phyloP scores from a whole-genome alignment of 2,113 vertebrate species.

The Onychorhynchus coronatus region DNA sequence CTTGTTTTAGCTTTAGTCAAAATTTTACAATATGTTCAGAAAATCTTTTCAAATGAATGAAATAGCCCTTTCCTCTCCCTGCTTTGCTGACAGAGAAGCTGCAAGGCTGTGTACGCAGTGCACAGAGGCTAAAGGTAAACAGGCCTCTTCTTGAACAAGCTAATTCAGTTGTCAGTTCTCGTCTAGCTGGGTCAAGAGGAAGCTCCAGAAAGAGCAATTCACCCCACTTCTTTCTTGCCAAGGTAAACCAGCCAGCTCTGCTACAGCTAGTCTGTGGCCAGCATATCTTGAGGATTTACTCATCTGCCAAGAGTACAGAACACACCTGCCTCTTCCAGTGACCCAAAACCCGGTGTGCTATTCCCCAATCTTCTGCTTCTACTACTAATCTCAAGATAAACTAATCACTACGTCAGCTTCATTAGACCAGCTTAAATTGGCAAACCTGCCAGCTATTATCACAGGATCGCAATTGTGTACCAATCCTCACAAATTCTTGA shows the following conservation, averaged over 20 bases:
- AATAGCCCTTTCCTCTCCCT: neutral
- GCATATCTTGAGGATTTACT: neutral
- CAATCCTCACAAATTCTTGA: neutral
- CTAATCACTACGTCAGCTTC: neutral
- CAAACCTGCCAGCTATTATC: neutral
- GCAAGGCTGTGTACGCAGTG: rapidly evolving
- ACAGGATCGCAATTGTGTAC: neutral
- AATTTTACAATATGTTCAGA: neutral
- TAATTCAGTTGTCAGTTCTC: neutral
- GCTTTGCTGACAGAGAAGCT: neutral
- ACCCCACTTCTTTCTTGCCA: neutral
- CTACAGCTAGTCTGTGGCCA: neutral
- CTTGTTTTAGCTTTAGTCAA: neutral
- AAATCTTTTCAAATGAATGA: neutral
- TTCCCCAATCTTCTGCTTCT: neutral
- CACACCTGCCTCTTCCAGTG: neutral
- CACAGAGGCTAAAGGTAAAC: neutral
- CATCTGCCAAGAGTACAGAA: neutral
- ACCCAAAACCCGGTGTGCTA: neutral
- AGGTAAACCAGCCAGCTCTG: neutral
- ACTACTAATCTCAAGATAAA: neutral
- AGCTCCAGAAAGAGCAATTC: neutral
- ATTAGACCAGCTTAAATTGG: neutral
- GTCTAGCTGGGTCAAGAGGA: neutral
- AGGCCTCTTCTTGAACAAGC: neutral